phyloP scores from a whole-genome alignment of 2,113 vertebrate species.

The Ictidomys tridecemlineatus region DNA sequence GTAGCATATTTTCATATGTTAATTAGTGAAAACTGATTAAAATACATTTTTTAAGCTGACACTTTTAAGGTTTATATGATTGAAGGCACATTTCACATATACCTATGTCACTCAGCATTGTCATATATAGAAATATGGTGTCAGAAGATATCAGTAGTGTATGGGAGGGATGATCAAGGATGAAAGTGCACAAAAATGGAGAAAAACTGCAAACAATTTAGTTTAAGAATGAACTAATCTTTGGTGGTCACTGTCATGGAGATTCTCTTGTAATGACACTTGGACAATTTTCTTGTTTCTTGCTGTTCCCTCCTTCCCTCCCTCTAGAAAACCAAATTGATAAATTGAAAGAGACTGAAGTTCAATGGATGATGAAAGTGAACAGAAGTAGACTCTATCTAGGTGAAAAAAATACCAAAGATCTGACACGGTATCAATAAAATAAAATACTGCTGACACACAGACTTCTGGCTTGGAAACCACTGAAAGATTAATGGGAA shows the following conservation, averaged over 20 bases:
- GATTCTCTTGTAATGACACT: background rate
- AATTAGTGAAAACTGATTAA: conserved; percentile 44
- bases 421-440: background rate
- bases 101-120: background rate
- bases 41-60: background rate
- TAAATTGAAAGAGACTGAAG: background rate
- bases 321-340: background rate
- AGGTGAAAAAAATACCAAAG: background rate
- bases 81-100: background rate
- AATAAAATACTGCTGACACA: conserved; percentile 7
- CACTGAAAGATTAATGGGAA: background rate
- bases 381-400: background rate
- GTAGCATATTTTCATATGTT: background rate
- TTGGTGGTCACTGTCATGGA: background rate
- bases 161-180: background rate
- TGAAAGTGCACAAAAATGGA: background rate
- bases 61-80: conserved; percentile 27
- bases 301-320: fast-evolving
- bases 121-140: background rate
- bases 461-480: background rate
- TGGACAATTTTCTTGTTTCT: background rate
- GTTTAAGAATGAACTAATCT: background rate
- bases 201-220: background rate
- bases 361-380: background rate
- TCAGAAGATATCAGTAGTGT: background rate